Conservation (phyloP, 1,140 invertebrate genomes). For the Bombus sylvicola region DNA sequence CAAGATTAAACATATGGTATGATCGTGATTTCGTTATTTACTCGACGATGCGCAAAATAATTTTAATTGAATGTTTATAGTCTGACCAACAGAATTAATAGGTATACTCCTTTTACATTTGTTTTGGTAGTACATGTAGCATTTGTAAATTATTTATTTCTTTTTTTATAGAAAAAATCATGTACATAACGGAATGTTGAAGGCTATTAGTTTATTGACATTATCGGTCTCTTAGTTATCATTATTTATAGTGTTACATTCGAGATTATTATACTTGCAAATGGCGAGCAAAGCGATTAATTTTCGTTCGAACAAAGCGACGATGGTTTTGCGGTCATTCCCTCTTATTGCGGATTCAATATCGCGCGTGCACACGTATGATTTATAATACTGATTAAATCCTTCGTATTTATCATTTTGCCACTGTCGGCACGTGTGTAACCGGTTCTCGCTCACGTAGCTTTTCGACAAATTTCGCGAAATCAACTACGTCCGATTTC, state of each 20-base stretch:
- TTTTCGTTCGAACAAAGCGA: not conserved
- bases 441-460: conserved; percentile 38
- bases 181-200: not conserved
- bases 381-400: conserved; percentile 49
- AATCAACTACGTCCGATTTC: conserved; percentile 21
- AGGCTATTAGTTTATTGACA: not conserved
- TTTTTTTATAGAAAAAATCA: not conserved
- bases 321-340: conserved; percentile 14
- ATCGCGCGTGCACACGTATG: conserved; percentile 10
- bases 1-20: not conserved
- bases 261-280: not conserved
- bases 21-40: not conserved
- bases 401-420: conserved; percentile 45
- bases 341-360: conserved; percentile 2
- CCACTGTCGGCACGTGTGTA: conserved; percentile 46
- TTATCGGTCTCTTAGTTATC: not conserved
- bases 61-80: not conserved
- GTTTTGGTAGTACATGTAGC: not conserved
- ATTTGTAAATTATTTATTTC: not conserved
- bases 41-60: not conserved
- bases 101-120: not conserved
- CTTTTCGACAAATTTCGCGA: conserved; percentile 50
- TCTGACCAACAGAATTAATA: not conserved
- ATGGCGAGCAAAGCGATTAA: not conserved
- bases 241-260: not conserved